Evolutionary conservation across 1,140 invertebrate genomes (phyloP).

Genomic region (Samia ricini): DNA sequence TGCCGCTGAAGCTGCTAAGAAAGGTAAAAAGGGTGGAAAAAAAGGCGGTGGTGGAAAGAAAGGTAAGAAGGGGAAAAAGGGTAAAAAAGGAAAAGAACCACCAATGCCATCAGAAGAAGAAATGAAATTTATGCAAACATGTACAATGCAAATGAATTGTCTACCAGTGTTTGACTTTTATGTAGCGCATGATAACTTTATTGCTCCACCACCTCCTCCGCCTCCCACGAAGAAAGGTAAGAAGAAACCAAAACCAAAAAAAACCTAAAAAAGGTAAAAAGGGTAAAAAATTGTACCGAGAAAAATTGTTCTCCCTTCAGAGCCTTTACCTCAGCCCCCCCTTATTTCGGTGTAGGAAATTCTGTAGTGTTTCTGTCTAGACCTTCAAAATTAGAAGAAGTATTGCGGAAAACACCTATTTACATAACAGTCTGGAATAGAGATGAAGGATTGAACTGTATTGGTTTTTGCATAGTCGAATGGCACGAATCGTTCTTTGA

Average conservation of each 20-base stretch:
- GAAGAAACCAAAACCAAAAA: conserved; percentile 45
- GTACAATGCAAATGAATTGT: conserved; percentile 67
- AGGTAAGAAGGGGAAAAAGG: conserved; percentile 47
- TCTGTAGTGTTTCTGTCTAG: conserved; percentile 62
- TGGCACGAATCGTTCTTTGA: conserved; percentile 67
- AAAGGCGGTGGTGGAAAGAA: conserved; percentile 23
- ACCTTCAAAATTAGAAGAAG: conserved; percentile 61
- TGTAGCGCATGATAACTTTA: conserved; percentile 67
- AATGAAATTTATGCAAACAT: conserved; percentile 70
- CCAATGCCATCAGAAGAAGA: conserved; percentile 68
- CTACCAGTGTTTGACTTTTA: conserved; percentile 67
- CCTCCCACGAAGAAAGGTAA: conserved; percentile 50
- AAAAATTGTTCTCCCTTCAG: conserved; percentile 60
- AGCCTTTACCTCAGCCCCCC: conserved; percentile 64
- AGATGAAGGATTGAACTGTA: conserved; percentile 64
- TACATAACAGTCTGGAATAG: conserved; percentile 67
- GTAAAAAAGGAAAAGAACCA: conserved; percentile 63
- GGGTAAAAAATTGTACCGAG: conserved; percentile 32
- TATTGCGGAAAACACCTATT: conserved; percentile 61
- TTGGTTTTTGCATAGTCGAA: conserved; percentile 57
- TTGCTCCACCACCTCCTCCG: conserved; percentile 58
- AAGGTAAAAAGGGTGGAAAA: conserved; percentile 37
- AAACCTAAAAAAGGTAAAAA: conserved; percentile 52
- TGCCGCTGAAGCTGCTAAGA: conserved; percentile 50
- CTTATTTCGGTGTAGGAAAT: conserved; percentile 66